Conservation (phyloP, 2,113 vertebrate species). For the Epinephelus cyanopodus region DNA sequence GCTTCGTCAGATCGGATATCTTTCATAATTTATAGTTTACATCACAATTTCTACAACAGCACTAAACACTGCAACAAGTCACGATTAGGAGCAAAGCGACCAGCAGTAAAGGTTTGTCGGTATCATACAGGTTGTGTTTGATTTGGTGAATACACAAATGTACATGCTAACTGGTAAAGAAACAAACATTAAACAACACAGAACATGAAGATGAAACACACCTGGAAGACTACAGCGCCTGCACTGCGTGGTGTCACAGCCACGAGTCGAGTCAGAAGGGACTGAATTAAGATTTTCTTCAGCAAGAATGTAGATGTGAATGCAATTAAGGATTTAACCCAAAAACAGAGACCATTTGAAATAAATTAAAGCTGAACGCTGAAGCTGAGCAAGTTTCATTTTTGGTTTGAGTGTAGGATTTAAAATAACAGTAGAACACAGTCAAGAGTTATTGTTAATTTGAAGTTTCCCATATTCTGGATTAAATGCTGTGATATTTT, state of each 20-base stretch:
- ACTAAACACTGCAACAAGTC: slow-evolving; percentile 66
- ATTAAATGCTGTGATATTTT: background rate
- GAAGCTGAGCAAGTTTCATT: background rate
- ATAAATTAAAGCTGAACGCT: slow-evolving; percentile 4
- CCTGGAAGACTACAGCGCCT: slow-evolving; percentile 30
- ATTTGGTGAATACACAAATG: slow-evolving; percentile 7
- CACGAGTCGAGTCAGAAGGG: background rate
- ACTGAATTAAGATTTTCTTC: background rate
- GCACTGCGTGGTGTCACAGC: background rate
- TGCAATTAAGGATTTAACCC: background rate
- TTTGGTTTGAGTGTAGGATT: background rate
- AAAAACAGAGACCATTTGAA: background rate
- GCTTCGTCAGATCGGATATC: slow-evolving; percentile 24
- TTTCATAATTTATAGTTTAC: slow-evolving; percentile 75
- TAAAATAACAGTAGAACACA: background rate
- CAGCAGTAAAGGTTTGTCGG: slow-evolving; percentile 49
- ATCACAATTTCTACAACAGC: slow-evolving; percentile 74
- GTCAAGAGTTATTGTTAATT: too few species aligned
- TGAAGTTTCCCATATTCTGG: background rate
- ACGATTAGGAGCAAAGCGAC: slow-evolving; percentile 47
- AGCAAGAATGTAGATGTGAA: background rate
- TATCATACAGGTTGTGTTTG: slow-evolving; percentile 34
- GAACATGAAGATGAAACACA: background rate
- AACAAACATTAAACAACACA: background rate
- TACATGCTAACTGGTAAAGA: slow-evolving; percentile 21